Evolutionary conservation across 1,140 invertebrate genomes (phyloP).

Genomic region (Hyles euphorbiae): DNA sequence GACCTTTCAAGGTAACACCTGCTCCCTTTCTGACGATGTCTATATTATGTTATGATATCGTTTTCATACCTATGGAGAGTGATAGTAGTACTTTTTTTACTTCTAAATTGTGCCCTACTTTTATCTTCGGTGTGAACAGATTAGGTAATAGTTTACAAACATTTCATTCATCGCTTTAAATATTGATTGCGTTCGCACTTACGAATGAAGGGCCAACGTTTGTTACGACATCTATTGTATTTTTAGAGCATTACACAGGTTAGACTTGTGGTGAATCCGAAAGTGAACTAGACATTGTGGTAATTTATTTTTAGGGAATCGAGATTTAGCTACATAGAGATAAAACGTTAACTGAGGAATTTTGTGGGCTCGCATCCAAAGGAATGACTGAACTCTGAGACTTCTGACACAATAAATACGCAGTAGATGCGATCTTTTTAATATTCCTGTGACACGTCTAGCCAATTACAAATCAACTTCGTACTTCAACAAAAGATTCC

Average conservation of each 20-base stretch:
- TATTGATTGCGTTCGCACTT: neutral
- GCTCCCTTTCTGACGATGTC: too few species aligned
- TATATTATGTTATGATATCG: too few species aligned
- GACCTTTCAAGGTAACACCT: too few species aligned
- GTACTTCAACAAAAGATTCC: neutral
- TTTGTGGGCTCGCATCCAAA: too few species aligned
- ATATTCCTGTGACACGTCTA: slow-evolving; percentile 2
- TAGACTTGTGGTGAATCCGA: slow-evolving; percentile 21
- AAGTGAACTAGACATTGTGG: slow-evolving; percentile 64
- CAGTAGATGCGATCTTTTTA: slow-evolving; percentile 2
- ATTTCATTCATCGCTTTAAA: neutral
- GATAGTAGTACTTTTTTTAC: too few species aligned
- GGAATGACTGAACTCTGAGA: too few species aligned
- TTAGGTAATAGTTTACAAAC: neutral
- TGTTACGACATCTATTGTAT: slow-evolving; percentile 11
- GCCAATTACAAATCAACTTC: slow-evolving; percentile 1
- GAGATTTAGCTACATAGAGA: slow-evolving; percentile 10
- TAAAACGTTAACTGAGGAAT: too few species aligned
- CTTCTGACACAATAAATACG: too few species aligned
- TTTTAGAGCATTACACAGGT: slow-evolving; percentile 12
- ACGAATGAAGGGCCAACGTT: slow-evolving; percentile 2
- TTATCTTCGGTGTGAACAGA: neutral
- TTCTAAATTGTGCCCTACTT: too few species aligned
- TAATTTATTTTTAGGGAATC: slow-evolving; percentile 40
- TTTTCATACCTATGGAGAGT: too few species aligned